Percentiles rank a stretch among this genome's conserved stretches.
These are phyloP conservation scores for Heliconius congener DNA, from an alignment of 1,140 invertebrate species.

Conservation along the genomic window DNA sequence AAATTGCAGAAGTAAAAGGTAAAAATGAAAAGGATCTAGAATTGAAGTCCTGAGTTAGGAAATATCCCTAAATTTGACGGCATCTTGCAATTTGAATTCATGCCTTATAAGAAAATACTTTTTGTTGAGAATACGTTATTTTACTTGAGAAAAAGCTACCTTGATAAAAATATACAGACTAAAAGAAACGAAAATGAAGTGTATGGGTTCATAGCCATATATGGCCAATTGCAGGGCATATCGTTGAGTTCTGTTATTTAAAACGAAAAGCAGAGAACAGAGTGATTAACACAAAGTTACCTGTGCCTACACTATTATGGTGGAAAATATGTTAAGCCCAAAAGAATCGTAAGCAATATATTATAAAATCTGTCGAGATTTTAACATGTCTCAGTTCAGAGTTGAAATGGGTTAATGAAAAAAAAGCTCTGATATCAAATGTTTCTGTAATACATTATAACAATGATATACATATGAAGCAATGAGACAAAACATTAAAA, in stretches of 20 bases:
- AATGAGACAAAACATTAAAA: background rate
- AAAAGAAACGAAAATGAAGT: too few relatives aligned
- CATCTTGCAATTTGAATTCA: background rate
- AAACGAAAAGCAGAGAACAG: too few relatives aligned
- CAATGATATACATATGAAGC: background rate
- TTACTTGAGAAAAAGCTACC: background rate
- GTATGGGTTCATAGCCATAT: too few relatives aligned
- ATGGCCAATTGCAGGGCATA: too few relatives aligned
- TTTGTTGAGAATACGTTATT: background rate
- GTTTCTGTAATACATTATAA: too few relatives aligned
- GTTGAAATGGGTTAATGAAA: background rate
- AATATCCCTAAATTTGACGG: constrained; percentile 1
- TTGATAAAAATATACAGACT: background rate
- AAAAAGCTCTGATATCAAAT: background rate
- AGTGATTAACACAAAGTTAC: too few relatives aligned
- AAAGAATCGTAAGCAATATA: too few relatives aligned
- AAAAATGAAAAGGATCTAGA: background rate
- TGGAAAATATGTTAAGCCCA: too few relatives aligned
- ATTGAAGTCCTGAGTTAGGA: background rate
- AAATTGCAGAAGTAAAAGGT: too few relatives aligned
- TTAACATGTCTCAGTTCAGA: background rate
- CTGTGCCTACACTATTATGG: too few relatives aligned
- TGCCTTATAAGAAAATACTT: background rate
- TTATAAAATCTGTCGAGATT: background rate
- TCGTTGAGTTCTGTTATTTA: too few relatives aligned